Percentiles rank a stretch among this genome's conserved stretches.
Evolutionary conservation across 64 coral and sea anemone genomes (phyloP).

Genomic region (Porites australiensis): DNA sequence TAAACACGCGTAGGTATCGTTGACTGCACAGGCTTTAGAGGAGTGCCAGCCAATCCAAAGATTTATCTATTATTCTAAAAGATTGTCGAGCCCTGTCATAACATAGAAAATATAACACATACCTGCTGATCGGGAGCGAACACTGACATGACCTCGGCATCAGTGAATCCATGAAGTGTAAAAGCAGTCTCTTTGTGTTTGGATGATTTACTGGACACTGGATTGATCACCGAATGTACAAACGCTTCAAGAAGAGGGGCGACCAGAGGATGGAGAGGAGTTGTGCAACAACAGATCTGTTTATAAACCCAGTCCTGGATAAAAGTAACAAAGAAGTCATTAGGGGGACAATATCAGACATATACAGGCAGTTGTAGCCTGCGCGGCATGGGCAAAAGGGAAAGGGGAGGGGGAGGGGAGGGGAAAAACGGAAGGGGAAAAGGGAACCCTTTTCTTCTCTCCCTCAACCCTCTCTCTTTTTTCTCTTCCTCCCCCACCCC

Average conservation of each 20-base stretch:
- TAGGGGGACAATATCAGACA: no score
- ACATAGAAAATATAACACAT: neutral
- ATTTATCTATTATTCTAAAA: no score
- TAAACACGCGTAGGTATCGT: no score
- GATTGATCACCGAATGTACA: constrained; percentile 93
- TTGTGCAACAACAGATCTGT: constrained; percentile 83
- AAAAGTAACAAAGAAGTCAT: neutral
- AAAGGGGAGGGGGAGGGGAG: no score
- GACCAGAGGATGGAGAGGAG: constrained; percentile 88
- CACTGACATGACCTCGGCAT: constrained; percentile 80
- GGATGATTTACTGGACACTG: constrained; percentile 62
- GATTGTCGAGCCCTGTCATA: neutral
- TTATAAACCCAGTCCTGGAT: constrained; percentile 95
- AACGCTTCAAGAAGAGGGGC: constrained; percentile 81
- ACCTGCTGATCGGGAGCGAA: constrained; percentile 75
- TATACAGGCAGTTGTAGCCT: no score
- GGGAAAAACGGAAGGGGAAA: no score
- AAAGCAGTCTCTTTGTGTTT: constrained; percentile 34
- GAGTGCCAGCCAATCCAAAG: no score
- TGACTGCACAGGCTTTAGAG: no score
- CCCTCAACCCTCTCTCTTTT: no score
- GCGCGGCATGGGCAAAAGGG: no score
- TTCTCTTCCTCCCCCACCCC: no score
- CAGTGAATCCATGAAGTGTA: constrained; percentile 84
- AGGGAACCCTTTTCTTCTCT: no score